A percentile compares a stretch with the other conserved stretches of the same genome.
These are phyloP conservation scores for Dicrostonyx torquatus DNA, from an alignment of 2,797 vertebrate genomes.

Conservation along the genomic window DNA sequence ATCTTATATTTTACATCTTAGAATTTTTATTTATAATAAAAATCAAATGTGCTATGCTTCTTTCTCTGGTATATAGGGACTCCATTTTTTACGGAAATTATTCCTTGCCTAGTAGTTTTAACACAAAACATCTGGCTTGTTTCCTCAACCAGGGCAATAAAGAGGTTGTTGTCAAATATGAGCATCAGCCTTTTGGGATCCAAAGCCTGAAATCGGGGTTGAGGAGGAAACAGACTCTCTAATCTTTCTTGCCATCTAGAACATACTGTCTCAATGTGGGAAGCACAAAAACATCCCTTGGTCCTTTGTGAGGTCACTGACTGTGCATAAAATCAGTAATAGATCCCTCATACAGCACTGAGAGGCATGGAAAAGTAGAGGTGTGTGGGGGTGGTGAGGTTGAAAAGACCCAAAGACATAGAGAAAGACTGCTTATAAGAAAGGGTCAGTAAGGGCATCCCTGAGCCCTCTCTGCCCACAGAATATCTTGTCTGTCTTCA, in stretches of 20 bases:
- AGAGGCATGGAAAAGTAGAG: not conserved
- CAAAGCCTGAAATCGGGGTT: not conserved
- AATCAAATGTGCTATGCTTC: not conserved
- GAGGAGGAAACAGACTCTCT: not conserved
- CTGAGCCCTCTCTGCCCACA: rapidly evolving
- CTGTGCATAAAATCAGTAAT: not conserved
- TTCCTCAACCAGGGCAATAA: constrained; percentile 35
- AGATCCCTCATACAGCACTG: not conserved
- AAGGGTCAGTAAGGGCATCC: not conserved
- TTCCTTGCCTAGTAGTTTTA: not conserved
- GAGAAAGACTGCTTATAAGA: not conserved
- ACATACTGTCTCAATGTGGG: not conserved
- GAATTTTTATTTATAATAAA: constrained; percentile 26
- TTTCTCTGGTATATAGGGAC: not conserved
- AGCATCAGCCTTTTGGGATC: not conserved
- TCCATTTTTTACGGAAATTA: not conserved
- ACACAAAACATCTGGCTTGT: not conserved
- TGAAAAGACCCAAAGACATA: not conserved
- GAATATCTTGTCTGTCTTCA: not conserved
- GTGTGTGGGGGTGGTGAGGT: no score
- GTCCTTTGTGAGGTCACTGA: not conserved
- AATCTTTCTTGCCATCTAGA: not conserved
- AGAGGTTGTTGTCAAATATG: not conserved
- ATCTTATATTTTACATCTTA: not conserved
- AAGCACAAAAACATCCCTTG: not conserved